Percentiles rank a stretch among this genome's conserved stretches.
These are phyloP conservation scores for Aulostomus chinensis DNA, from an alignment of 2,797 vertebrate species.

Conservation along the genomic window DNA sequence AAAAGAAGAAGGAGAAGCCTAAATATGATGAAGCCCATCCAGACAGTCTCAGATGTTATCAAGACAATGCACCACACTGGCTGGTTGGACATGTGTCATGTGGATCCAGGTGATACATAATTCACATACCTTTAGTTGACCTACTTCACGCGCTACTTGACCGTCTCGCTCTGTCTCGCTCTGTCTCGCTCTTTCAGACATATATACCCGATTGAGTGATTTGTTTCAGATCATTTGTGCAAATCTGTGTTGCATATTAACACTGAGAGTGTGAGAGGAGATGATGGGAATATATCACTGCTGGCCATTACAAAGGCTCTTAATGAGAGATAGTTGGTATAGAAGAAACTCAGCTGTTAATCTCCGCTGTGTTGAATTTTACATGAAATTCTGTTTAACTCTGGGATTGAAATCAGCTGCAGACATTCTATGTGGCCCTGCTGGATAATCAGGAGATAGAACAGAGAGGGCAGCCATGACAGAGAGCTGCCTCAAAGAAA, in stretches of 20 bases:
- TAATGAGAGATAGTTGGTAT: conserved; percentile 35
- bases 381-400: conserved; percentile 39
- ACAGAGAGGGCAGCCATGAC: background rate
- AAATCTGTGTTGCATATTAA: conserved; percentile 14
- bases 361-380: conserved; percentile 36
- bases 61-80: background rate
- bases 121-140: conserved; percentile 28
- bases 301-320: conserved; percentile 15
- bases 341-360: conserved; percentile 31
- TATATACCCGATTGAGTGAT: too few species aligned
- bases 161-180: too few species aligned
- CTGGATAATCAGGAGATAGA: conserved; percentile 4
- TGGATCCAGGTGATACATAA: conserved; percentile 17
- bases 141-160: conserved; percentile 19
- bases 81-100: conserved; percentile 17
- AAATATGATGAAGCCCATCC: conserved; percentile 7
- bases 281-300: conserved; percentile 13
- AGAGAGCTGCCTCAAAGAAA: background rate
- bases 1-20: background rate
- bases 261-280: too few species aligned
- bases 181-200: too few species aligned
- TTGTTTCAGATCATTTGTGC: background rate
- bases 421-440: background rate
- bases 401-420: conserved; percentile 20
- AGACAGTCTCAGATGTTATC: conserved; percentile 6